Percentiles rank a stretch among this genome's conserved stretches.
Conservation (phyloP, 1,140 invertebrate genomes). For the Hypothenemus hampei region DNA sequence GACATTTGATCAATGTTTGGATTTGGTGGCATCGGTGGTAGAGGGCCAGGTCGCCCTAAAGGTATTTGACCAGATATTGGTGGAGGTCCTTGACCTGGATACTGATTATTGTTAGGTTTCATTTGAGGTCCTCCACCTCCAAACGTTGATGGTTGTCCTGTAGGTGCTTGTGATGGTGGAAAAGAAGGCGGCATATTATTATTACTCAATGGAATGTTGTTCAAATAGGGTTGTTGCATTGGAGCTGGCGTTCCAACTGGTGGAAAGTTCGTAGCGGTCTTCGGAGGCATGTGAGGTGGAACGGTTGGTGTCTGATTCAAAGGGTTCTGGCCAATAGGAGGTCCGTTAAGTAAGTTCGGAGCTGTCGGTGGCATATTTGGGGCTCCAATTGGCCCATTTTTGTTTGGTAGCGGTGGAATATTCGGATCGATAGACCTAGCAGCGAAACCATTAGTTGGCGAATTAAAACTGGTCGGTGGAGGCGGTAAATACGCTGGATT, state of each 20-base stretch:
- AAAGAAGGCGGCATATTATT: constrained; percentile 7
- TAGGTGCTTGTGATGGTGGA: constrained; percentile 31
- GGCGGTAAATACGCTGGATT: constrained; percentile 42
- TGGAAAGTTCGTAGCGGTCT: constrained; percentile 12
- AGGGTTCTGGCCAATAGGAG: background rate
- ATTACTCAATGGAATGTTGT: constrained; percentile 21
- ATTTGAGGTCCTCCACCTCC: too few relatives aligned
- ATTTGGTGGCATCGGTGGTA: constrained; percentile 26
- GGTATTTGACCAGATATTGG: constrained; percentile 29
- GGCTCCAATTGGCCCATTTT: constrained; percentile 5
- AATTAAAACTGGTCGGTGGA: constrained; percentile 32
- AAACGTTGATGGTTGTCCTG: constrained; percentile 15
- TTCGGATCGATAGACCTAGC: constrained; percentile 11
- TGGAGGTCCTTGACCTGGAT: constrained; percentile 15
- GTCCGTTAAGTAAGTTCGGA: background rate
- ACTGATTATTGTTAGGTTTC: background rate
- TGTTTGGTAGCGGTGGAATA: constrained; percentile 11
- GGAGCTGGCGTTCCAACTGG: constrained; percentile 25
- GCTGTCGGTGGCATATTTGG: background rate
- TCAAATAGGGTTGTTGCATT: constrained; percentile 34
- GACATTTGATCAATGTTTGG: constrained; percentile 30
- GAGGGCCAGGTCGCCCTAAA: constrained; percentile 14
- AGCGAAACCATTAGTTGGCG: constrained; percentile 10
- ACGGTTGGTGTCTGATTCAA: background rate
- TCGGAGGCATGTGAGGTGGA: background rate